phyloP scores from a whole-genome alignment of 2,888 invertebrate species.

The Callyntrura sp. region DNA sequence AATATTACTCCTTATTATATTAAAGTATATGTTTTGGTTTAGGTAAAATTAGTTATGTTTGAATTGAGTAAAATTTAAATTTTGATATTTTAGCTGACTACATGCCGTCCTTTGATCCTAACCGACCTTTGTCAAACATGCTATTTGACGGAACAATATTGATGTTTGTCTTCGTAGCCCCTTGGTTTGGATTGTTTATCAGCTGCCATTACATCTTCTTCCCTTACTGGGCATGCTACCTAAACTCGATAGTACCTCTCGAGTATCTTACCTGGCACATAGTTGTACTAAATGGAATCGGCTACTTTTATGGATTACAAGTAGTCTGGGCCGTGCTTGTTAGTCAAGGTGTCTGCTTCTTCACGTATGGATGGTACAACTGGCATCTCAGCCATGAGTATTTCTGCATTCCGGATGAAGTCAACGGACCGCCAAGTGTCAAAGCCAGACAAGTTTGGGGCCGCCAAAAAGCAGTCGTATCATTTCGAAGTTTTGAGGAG shows the following conservation, averaged over 20 bases:
- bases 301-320: conserved; percentile 47
- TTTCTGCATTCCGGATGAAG: conserved; percentile 20
- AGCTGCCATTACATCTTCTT: conserved; percentile 54
- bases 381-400: conserved; percentile 27
- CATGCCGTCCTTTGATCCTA: conserved; percentile 57
- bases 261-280: neutral
- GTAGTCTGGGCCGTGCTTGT: conserved; percentile 52
- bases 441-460: neutral
- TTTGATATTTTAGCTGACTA: conserved; percentile 38
- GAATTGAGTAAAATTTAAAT: too few relatives aligned
- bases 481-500: conserved; percentile 32
- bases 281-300: neutral
- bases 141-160: conserved; percentile 15
- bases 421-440: neutral
- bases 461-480: neutral
- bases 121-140: conserved; percentile 2
- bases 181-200: conserved; percentile 10
- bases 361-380: conserved; percentile 22
- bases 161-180: neutral
- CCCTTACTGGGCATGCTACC: conserved; percentile 60
- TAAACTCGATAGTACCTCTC: conserved; percentile 20
- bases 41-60: too few relatives aligned
- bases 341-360: neutral
- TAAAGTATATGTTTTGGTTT: too few relatives aligned
- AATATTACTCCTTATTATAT: too few relatives aligned